phyloP scores from a whole-genome alignment of 2,797 vertebrate species.

The Lepus oiostolus region DNA sequence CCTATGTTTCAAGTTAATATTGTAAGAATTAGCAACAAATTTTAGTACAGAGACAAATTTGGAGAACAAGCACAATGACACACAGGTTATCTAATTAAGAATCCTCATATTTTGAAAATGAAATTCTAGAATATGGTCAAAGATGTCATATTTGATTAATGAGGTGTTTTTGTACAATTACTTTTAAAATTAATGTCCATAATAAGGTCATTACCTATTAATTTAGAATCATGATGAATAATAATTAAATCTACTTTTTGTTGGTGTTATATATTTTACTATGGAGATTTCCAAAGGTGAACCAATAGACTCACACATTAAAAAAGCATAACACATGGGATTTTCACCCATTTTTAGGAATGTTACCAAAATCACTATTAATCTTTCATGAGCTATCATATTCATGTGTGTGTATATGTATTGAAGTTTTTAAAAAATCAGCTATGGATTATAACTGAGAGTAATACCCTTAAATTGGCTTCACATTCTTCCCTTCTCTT shows the following conservation, averaged over 20 bases:
- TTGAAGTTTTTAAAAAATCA: conserved; percentile 4
- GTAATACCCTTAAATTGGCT: background rate
- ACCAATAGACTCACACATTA: background rate
- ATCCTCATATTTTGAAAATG: conserved; percentile 43
- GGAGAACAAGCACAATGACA: conserved; percentile 2
- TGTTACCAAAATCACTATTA: background rate
- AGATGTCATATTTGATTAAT: background rate
- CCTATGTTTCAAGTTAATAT: conserved; percentile 21
- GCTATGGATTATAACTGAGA: background rate
- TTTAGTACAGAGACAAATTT: conserved; percentile 18
- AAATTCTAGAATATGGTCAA: conserved; percentile 54
- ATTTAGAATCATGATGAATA: conserved; percentile 47
- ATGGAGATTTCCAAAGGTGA: conserved; percentile 15
- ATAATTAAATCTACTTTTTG: conserved; percentile 48
- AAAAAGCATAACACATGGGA: background rate
- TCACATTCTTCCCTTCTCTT: background rate
- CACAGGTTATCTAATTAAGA: conserved; percentile 47
- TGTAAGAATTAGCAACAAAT: conserved; percentile 32
- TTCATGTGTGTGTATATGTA: background rate
- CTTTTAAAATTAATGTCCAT: conserved; percentile 24
- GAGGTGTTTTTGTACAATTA: background rate
- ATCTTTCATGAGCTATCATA: conserved; percentile 13
- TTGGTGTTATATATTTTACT: background rate
- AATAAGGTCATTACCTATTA: conserved; percentile 26
- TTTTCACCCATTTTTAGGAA: conserved; percentile 6